Evolutionary conservation across 2,888 invertebrate genomes (phyloP).

Genomic region (Quadroppia sp.): DNA sequence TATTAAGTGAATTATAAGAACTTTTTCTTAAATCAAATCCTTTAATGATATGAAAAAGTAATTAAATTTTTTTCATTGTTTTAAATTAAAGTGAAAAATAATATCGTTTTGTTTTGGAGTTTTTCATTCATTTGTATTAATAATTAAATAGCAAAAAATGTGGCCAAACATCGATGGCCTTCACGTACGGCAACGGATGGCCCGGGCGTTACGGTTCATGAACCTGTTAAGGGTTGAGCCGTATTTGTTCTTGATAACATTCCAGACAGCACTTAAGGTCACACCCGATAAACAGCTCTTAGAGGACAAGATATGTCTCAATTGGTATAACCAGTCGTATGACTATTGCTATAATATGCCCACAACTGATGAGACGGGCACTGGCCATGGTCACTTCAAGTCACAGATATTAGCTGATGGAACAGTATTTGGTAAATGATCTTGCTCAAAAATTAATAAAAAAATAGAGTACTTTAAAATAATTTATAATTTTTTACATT

Average conservation of each 20-base stretch:
- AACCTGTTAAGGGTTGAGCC: conserved; percentile 29
- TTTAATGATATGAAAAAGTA: too few relatives aligned
- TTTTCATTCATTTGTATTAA: too few relatives aligned
- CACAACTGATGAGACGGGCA: not conserved
- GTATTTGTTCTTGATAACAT: not conserved
- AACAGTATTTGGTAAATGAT: not conserved
- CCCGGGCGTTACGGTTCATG: conserved; percentile 1
- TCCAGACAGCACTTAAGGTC: not conserved
- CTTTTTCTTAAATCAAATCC: too few relatives aligned
- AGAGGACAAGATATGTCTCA: conserved; percentile 34
- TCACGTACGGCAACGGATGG: not conserved
- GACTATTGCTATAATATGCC: conserved; percentile 19
- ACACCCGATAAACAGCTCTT: conserved; percentile 11
- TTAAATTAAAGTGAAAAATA: too few relatives aligned
- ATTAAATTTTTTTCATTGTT: too few relatives aligned
- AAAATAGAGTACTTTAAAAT: not conserved
- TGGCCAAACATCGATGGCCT: too few relatives aligned
- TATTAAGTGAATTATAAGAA: too few relatives aligned
- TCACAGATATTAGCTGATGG: conserved; percentile 26
- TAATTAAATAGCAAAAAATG: too few relatives aligned
- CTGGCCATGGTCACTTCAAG: not conserved
- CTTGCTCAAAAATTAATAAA: not conserved
- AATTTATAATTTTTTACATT: not conserved
- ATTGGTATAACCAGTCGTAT: not conserved
- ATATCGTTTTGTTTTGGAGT: too few relatives aligned